Base-by-base conservation (phyloP, 2,797 vertebrate species). In the Xiphophorus birchmanni region DNA sequence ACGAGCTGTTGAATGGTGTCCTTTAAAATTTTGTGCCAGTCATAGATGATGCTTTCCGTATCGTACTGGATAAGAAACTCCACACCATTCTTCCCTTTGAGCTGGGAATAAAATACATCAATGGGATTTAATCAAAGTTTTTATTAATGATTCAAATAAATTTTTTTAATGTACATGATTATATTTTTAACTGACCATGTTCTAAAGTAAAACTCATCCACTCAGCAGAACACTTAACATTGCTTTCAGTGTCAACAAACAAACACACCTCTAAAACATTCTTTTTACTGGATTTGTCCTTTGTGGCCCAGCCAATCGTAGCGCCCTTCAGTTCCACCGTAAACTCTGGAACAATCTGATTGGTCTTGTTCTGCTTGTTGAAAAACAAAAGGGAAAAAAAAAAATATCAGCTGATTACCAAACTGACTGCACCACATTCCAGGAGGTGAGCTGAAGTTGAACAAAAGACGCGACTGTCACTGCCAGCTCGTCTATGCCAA, bases 261-360 rank as follows among this genome's bases (percentile, higher is more conserved):
- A 32, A 45, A 82, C 95, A 92, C 90, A 98, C 98, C 96, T 99
- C 98, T 73, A 99, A 89, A 75, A 99, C 98, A 4, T 99, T 97
- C 90, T 98, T 99, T 90, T 97, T 99, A 95, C 98, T 99, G 78
- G 98, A 99, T 75, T 99, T 99, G 47, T 98, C 98, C 90, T 95
- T 98, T 9, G 94, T 3, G 2, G 98, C 98, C 97, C 97, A 96
- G 85, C 91, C 52, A 18, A 99, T 94, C 8, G 90, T 86, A 8
- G 97, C 97, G 48, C 98, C 98, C 0, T 91, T 95, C 80, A 99
- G 94, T 9, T 97, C 95, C 89, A 98, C 96, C 0, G 95, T 96
- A 81, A 97, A 94, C 91, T 99, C 98, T 0, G 97, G 96, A 1
- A 95, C 95, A 26, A 96, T 97, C 87, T 98, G 95, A 92, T 96